A percentile compares a stretch with the other conserved stretches of the same genome.
These are phyloP conservation scores for Gallinago undulata DNA, from an alignment of 2,113 vertebrate genomes.

Conservation along the genomic window DNA sequence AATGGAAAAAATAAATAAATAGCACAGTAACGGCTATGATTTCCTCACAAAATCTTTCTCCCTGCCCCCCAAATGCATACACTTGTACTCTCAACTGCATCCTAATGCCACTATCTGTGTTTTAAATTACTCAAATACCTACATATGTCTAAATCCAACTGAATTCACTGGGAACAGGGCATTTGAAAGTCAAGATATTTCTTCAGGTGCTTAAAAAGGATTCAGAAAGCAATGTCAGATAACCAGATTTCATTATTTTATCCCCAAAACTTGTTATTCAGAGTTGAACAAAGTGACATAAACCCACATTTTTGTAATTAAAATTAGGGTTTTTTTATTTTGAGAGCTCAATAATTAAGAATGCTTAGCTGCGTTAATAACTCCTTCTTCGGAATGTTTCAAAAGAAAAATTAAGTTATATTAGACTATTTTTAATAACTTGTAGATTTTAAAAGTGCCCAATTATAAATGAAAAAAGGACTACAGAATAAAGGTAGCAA, in stretches of 20 bases:
- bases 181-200: background rate
- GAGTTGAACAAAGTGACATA: background rate
- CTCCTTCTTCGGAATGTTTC: background rate
- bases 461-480: slow-evolving; percentile 37
- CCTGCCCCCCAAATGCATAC: accelerated
- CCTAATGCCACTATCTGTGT: background rate
- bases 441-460: slow-evolving; percentile 16
- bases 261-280: background rate
- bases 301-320: background rate
- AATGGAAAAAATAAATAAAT: background rate
- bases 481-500: slow-evolving; percentile 49
- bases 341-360: slow-evolving; percentile 11
- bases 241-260: background rate
- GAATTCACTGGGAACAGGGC: background rate
- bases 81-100: background rate
- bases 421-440: slow-evolving; percentile 42
- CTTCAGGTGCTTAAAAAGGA: background rate
- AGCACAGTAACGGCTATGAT: background rate
- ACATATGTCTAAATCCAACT: background rate
- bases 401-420: slow-evolving; percentile 29
- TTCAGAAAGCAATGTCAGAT: background rate
- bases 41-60: background rate
- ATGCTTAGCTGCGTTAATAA: slow-evolving; percentile 7
- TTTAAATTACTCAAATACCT: background rate
- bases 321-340: background rate